Percentiles rank a stretch among this genome's conserved stretches.
These are phyloP conservation scores for Megaceryle torquata DNA, from an alignment of 2,113 vertebrate genomes.

Conservation along the genomic window DNA sequence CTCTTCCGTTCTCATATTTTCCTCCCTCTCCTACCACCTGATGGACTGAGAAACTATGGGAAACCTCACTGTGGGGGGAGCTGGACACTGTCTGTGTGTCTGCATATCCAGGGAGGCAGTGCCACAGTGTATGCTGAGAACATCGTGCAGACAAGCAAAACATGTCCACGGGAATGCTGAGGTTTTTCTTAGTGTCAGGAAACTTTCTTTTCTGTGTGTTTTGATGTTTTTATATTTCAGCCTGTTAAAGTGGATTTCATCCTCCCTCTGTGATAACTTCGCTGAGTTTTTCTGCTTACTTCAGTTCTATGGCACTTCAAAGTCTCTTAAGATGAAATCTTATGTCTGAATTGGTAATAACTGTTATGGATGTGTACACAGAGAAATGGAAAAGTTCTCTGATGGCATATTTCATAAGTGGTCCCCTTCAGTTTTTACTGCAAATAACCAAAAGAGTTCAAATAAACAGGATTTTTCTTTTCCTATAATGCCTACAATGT, in stretches of 20 bases:
- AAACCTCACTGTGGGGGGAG: background rate
- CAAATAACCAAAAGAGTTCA: background rate
- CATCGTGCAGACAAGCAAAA: background rate
- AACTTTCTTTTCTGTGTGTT: background rate
- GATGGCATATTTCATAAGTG: background rate
- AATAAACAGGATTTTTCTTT: background rate
- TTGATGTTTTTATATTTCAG: background rate
- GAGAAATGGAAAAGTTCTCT: background rate
- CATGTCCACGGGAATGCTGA: background rate
- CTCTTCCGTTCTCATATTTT: background rate
- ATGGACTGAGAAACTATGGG: background rate
- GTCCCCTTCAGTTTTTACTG: background rate
- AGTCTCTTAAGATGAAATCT: slow-evolving; percentile 15
- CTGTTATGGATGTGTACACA: background rate
- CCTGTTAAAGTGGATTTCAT: background rate
- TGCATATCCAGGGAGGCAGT: background rate
- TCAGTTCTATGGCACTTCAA: background rate
- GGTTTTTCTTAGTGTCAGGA: background rate
- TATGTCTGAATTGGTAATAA: background rate
- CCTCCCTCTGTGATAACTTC: background rate
- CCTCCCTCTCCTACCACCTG: background rate
- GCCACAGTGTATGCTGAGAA: accelerated
- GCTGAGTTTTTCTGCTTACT: background rate
- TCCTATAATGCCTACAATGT: background rate
- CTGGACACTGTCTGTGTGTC: background rate